A percentile compares a stretch with the other conserved stretches of the same genome.
Conservation (phyloP, 92 coral and sea anemone species). For the Heliopora coerulea region DNA sequence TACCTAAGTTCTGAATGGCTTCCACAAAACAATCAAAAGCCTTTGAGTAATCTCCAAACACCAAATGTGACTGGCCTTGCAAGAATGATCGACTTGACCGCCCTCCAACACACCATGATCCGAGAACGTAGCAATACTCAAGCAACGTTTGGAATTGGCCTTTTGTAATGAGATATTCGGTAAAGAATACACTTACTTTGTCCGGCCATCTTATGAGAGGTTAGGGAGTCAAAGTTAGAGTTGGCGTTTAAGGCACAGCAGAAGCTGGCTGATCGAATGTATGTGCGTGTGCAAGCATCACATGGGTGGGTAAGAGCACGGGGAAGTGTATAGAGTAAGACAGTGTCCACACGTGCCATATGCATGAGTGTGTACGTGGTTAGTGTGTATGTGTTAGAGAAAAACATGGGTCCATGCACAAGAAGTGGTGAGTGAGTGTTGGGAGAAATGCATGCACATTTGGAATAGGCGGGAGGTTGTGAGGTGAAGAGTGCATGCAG, state of each 20-base stretch:
- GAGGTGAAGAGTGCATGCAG: too few species aligned
- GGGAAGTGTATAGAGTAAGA: too few species aligned
- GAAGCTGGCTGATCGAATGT: too few species aligned
- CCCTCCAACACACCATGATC: slow-evolving; percentile 65
- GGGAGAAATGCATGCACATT: too few species aligned
- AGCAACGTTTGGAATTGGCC: slow-evolving; percentile 83
- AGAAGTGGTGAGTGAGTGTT: too few species aligned
- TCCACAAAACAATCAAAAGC: slow-evolving; percentile 83
- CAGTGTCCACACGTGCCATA: too few species aligned
- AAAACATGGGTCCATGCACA: too few species aligned
- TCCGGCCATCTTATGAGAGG: slow-evolving; percentile 78
- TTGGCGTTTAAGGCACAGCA: not conserved
- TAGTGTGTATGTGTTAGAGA: too few species aligned
- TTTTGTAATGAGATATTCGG: slow-evolving; percentile 84
- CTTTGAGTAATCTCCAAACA: slow-evolving; percentile 83
- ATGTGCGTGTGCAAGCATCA: too few species aligned
- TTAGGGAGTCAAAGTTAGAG: slow-evolving; percentile 7
- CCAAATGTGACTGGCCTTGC: slow-evolving; percentile 82
- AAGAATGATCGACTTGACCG: slow-evolving; percentile 76
- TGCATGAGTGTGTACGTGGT: too few species aligned
- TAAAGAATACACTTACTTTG: slow-evolving; percentile 56
- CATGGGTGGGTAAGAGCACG: too few species aligned
- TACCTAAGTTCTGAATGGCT: slow-evolving; percentile 83
- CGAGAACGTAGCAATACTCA: slow-evolving; percentile 77
- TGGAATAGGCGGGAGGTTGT: too few species aligned